phyloP scores from a whole-genome alignment of 2,888 invertebrate species.

The Melanotus villosus region DNA sequence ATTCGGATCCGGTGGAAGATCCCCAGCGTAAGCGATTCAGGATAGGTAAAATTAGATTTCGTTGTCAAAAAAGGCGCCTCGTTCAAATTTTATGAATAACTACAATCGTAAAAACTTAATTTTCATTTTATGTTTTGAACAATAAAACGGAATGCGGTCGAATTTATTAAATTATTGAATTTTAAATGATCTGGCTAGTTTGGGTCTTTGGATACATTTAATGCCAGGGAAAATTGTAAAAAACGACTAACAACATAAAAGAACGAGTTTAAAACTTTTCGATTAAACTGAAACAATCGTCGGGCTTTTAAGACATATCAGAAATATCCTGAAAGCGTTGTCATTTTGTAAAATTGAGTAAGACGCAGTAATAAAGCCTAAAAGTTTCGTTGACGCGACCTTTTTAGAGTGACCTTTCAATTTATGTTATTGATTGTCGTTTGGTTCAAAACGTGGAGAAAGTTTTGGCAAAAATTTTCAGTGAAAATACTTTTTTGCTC shows the following conservation, averaged over 20 bases:
- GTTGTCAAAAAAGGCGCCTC: slow-evolving; percentile 31
- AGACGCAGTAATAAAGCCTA: slow-evolving; percentile 9
- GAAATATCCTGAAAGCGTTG: background rate
- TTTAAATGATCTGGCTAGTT: slow-evolving; percentile 20
- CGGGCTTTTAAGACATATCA: background rate
- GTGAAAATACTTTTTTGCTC: slow-evolving; percentile 1
- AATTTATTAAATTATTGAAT: slow-evolving; percentile 25
- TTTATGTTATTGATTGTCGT: slow-evolving; percentile 21
- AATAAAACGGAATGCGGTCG: slow-evolving; percentile 17
- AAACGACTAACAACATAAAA: too few relatives aligned
- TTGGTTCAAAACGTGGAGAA: background rate
- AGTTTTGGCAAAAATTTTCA: slow-evolving; percentile 12
- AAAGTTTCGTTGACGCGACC: slow-evolving; percentile 17
- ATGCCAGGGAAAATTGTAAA: too few relatives aligned
- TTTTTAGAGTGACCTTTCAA: slow-evolving; percentile 25
- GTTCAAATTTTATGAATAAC: slow-evolving; percentile 37
- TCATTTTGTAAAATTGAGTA: slow-evolving; percentile 16
- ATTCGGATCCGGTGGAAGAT: slow-evolving; percentile 43
- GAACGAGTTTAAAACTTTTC: background rate
- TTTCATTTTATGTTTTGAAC: slow-evolving; percentile 29
- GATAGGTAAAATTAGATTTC: slow-evolving; percentile 42
- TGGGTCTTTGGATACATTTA: too few relatives aligned
- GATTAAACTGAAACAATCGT: background rate
- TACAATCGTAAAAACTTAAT: slow-evolving; percentile 37
- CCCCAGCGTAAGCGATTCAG: slow-evolving; percentile 33